A percentile compares a stretch with the other conserved stretches of the same genome.
Evolutionary conservation across 2,113 vertebrate genomes (phyloP).

Genomic region (Ailurus styani): DNA sequence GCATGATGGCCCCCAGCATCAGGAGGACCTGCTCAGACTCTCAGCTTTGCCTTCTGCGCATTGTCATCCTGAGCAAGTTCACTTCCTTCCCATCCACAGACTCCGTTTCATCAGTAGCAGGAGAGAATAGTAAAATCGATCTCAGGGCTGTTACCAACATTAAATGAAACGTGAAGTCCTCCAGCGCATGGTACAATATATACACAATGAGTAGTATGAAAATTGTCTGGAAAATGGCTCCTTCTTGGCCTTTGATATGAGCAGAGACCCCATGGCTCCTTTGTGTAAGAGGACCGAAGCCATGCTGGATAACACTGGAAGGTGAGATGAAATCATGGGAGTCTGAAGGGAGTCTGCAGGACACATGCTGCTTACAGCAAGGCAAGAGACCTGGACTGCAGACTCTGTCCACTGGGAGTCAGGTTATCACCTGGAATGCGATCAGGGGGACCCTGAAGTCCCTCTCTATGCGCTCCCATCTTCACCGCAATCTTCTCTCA

Average conservation of each 20-base stretch:
- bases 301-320: neutral
- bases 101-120: neutral
- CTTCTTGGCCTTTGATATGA: neutral
- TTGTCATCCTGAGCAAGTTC: neutral
- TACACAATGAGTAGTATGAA: neutral
- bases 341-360: neutral
- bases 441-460: too few relatives aligned
- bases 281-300: neutral
- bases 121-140: neutral
- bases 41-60: neutral
- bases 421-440: neutral
- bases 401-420: neutral
- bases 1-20: neutral
- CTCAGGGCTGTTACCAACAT: neutral
- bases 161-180: neutral
- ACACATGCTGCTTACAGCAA: neutral
- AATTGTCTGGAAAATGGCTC: neutral
- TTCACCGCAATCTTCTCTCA: neutral
- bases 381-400: neutral
- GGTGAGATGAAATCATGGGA: neutral
- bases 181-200: neutral
- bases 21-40: neutral
- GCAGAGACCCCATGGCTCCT: neutral
- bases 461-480: neutral
- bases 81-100: neutral